These are phyloP conservation scores for Lepus europaeus DNA, from an alignment of 2,113 vertebrate species.

Conservation along the genomic window DNA sequence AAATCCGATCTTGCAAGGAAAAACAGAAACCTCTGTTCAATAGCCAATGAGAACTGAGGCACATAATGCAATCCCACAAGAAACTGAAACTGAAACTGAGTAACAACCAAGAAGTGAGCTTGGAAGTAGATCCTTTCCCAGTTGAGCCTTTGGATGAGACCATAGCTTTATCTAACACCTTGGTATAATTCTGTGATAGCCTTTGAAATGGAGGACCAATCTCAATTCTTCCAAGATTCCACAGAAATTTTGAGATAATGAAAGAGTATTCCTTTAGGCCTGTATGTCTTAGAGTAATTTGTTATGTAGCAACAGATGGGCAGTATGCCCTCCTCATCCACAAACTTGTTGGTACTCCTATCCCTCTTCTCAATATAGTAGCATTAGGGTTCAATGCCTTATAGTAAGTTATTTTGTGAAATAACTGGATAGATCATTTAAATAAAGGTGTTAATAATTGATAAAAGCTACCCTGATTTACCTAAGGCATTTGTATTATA, in stretches of 20 bases:
- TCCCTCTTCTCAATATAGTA: background rate
- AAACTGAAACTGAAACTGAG: background rate
- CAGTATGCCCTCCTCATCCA: background rate
- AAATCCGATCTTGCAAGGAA: background rate
- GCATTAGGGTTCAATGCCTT: background rate
- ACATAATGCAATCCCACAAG: background rate
- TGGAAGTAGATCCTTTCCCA: background rate
- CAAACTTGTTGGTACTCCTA: background rate
- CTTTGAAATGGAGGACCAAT: background rate
- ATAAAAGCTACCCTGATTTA: background rate
- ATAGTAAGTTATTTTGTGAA: background rate
- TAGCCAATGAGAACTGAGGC: background rate
- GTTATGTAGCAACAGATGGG: background rate
- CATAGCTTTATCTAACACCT: background rate
- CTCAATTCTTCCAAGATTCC: background rate
- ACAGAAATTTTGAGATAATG: conserved; percentile 5
- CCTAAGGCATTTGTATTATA: background rate
- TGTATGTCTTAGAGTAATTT: background rate
- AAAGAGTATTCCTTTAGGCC: background rate
- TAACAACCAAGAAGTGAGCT: background rate
- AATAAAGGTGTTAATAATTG: background rate
- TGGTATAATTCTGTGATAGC: conserved; percentile 20
- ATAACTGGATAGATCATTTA: background rate
- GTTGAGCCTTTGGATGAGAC: background rate
- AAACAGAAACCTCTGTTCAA: background rate